Base-by-base conservation (phyloP, 2,888 invertebrate genomes). In the Serrognathus titanus region DNA sequence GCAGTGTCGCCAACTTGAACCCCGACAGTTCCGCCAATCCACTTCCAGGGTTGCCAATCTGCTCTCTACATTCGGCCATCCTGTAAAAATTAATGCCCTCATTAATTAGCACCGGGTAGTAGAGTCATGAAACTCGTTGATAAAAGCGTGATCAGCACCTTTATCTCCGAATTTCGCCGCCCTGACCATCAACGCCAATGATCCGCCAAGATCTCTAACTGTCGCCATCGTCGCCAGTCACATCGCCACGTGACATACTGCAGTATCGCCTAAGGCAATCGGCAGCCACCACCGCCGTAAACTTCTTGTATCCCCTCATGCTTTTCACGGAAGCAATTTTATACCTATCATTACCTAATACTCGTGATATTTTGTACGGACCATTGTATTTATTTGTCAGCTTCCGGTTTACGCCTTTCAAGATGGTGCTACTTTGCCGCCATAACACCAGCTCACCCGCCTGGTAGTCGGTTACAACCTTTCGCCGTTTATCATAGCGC, bases 391-490 rank as follows among this genome's bases (percentile, higher is more conserved):
- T 37, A 7, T 51, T 55, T n/a, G 58, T 16, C 13, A 62, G 45
- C n/a, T n/a, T n/a, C n/a, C 59, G 51, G 38, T 65, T 67, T 3
- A 59, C 57, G 10, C 62, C 60, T 51, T 60, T 60, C 2, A 2
- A 1, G 16, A n/a, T n/a, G n/a, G n/a, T n/a, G n/a, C 45, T 55
- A 9, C 62, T 56, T 10, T 48, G 31, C 11, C 59, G 52, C 63
- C 65, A 65, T 9, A 64, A 48, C 39, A 63, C 63, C 39, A 63
- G 48, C 51, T 64, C 60, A 45, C 61, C 60, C 43, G 37, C 50
- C 47, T 58, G 49, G 41, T 58, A 63, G 1, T 47, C 43, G 51
- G 58, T 58, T 59, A 57, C 62, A 53, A 57, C 57, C 55, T 64
- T 60, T 38, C 63, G 59, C 50, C 50, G 10, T 41, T 51, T 49